These are phyloP conservation scores for Aurelia sp. DNA, from an alignment of 30 jellyfish, hydroid and myxozoan genomes.

Conservation along the genomic window DNA sequence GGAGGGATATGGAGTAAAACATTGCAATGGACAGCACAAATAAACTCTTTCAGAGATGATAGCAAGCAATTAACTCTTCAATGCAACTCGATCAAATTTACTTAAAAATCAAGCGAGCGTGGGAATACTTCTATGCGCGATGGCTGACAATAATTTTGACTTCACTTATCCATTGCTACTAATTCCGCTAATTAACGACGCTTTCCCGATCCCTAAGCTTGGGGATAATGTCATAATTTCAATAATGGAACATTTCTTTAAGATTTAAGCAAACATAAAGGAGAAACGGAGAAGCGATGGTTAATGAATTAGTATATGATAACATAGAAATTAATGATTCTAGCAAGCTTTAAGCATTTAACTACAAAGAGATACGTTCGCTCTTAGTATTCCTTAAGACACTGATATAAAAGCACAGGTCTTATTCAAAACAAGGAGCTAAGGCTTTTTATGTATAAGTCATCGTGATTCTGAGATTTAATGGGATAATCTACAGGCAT, in stretches of 20 bases:
- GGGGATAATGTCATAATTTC: constrained; percentile 45
- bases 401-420: constrained; percentile 58
- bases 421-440: constrained; percentile 38
- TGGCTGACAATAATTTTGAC: constrained; percentile 65
- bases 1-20: constrained; percentile 49
- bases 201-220: constrained; percentile 65
- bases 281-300: constrained; percentile 66
- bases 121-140: constrained; percentile 57
- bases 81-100: constrained; percentile 36
- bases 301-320: constrained; percentile 54
- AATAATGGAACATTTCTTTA: constrained; percentile 33
- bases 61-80: constrained; percentile 66
- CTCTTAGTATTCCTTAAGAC: constrained; percentile 36
- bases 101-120: constrained; percentile 65
- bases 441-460: constrained; percentile 52
- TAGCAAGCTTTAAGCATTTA: constrained; percentile 49
- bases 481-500: constrained; percentile 67
- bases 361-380: constrained; percentile 53
- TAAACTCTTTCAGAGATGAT: constrained; percentile 63
- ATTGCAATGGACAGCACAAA: constrained; percentile 67
- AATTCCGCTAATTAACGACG: constrained; percentile 81
- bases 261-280: constrained; percentile 21
- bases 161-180: constrained; percentile 69
- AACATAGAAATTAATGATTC: constrained; percentile 68
- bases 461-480: constrained; percentile 63